Base-by-base conservation (phyloP, 2,113 vertebrate species). In the Apteryx owenii region DNA sequence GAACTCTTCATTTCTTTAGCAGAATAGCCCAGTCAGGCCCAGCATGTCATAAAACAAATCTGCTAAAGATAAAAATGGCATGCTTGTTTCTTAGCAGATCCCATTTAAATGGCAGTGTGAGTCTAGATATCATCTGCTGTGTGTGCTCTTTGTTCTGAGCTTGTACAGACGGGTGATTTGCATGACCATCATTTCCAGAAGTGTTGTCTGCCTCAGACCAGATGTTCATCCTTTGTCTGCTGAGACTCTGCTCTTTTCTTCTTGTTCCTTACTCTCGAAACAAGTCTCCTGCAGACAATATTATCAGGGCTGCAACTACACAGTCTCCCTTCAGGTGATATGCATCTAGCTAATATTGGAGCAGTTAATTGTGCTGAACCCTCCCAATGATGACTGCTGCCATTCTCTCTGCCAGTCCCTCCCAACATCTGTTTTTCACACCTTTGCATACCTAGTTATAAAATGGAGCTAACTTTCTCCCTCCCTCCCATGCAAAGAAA, bases 191-290 rank as follows among this genome's bases (percentile, higher is more conserved):
- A 5, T 26, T 95, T 97, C 95, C 94, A 93, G 76, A 97, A 97
- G 85, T 93, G 89, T 95, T 7, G 1, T 95, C 89, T 94, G 93
- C 79, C 95, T 91, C 88, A 48, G 68, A 96, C 87, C 95, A 97
- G 96, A 95, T 97, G 95, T 95, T 96, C 95, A 69, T 81, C 95
- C 69, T 93, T 92, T 69, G 79, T 97, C 94, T 65, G 12, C 85
- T 48, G 94, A 97, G 92, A 82, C 86, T 29, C 79, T 60, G 78
- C 56, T 88, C 88, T 89, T 94, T 93, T 93, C 86, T 88, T 79
- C 79, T 83, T 79, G 36, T 23, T 89, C 71, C 61, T 94, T 77
- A n/a, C 6, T 95, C 75, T 81, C n/a, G 38, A 78, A 93, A 82
- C 64, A 85, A 73, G 85, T 61, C 64, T 89, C 31, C 60, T 84